Base-by-base conservation (phyloP, 2,797 vertebrate genomes). In the Rhinoraja longicauda region DNA sequence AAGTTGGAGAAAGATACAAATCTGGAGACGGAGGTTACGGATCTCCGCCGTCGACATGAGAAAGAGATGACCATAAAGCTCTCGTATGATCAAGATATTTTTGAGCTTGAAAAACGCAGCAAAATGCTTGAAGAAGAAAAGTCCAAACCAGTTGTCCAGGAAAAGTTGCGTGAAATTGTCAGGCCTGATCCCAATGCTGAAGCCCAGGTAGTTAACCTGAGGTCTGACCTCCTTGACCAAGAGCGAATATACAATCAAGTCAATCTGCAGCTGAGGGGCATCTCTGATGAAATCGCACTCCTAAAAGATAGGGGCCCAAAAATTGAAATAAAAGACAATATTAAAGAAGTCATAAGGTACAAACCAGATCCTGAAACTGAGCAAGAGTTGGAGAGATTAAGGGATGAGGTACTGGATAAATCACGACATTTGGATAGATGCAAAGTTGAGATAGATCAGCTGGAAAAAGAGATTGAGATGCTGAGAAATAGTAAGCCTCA, bases 301-400 rank as follows among this genome's bases (percentile, higher is more conserved):
- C 95, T 99, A 36, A 96, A 93, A 94, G 97, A 97, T 94, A 96
- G 98, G 95, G 98, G 98, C 2, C 98, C 98, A 7, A 97, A 98
- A 94, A 96, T 99, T 24, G 98, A 99, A 94, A 94, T 98, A 93
- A 98, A 98, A 94, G 99, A 99, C 93, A 97, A 97, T 59, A 98
- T 98, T 78, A 99, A 99, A 94, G 99, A 99, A 94, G 98, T 99
- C 39, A 98, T 99, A 93, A 99, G 98, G 94, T 99, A 99, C 94
- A 99, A 98, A 94, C 99, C 96, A 0, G 99, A 99, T 94, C 98
- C 99, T 0, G 97, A 98, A 95, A 97, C 97, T 0, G 97, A 99
- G 95, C 95, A 96, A 93, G 99, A 99, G 95, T 96, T 99, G n/a
- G 98, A 98, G 94, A 95, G 95, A 93, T 98, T 99, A 90, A 95